These are phyloP conservation scores for Torymus auratus DNA, from an alignment of 2,888 invertebrate species.

Conservation along the genomic window DNA sequence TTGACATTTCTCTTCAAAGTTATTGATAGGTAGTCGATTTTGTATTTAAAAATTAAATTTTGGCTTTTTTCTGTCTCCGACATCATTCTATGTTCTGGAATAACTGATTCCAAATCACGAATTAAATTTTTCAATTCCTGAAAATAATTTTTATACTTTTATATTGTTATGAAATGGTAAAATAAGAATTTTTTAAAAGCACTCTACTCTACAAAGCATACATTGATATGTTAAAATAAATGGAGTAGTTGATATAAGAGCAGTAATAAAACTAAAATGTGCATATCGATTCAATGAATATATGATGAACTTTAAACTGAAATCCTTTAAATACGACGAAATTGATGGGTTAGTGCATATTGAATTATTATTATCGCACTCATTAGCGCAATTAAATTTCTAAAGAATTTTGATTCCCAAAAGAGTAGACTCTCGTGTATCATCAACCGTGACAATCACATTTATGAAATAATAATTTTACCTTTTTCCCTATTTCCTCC, in stretches of 20 bases:
- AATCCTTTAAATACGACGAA: too few species aligned
- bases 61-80: slow-evolving; percentile 38
- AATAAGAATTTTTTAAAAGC: too few species aligned
- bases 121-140: slow-evolving; percentile 56
- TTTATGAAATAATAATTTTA: slow-evolving; percentile 21
- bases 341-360: neutral
- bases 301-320: too few species aligned
- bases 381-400: neutral
- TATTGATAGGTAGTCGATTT: slow-evolving; percentile 61
- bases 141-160: slow-evolving; percentile 3
- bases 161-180: too few species aligned
- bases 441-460: slow-evolving; percentile 18
- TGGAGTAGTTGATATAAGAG: too few species aligned
- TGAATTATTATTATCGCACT: neutral
- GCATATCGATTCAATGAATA: too few species aligned
- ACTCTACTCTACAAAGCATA: too few species aligned
- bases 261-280: too few species aligned
- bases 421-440: neutral
- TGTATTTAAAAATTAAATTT: slow-evolving; percentile 66
- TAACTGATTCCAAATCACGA: slow-evolving; percentile 60
- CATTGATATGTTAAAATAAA: too few species aligned
- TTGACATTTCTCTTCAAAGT: slow-evolving; percentile 65
- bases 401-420: neutral
- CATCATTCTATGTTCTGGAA: slow-evolving; percentile 60
- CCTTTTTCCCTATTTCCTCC: slow-evolving; percentile 7